These are phyloP conservation scores for Poliocrania exsul DNA, from an alignment of 2,797 vertebrate genomes.

Conservation along the genomic window DNA sequence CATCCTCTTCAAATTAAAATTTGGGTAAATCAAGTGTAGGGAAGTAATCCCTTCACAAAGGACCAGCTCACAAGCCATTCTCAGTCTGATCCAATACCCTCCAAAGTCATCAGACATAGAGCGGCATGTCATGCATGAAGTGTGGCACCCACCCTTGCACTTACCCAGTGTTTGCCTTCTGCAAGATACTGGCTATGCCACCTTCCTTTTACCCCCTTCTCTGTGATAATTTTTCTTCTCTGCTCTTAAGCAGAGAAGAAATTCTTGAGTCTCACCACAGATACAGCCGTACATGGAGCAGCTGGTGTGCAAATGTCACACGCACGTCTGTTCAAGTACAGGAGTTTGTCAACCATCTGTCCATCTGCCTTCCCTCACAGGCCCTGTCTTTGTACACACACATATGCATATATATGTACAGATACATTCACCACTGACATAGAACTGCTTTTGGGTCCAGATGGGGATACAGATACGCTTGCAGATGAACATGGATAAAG, in stretches of 20 bases:
- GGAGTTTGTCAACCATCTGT: background rate
- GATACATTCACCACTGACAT: background rate
- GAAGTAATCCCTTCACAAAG: background rate
- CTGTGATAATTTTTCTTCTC: background rate
- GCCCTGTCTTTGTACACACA: background rate
- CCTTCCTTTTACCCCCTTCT: background rate
- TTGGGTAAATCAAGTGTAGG: background rate
- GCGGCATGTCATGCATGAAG: fast-evolving
- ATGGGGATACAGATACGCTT: background rate
- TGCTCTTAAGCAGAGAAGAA: background rate
- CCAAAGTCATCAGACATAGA: background rate
- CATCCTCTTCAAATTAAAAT: background rate
- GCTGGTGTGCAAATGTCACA: slow-evolving; percentile 24
- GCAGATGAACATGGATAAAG: background rate
- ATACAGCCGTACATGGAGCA: background rate
- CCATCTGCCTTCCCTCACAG: background rate
- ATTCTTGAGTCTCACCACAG: background rate
- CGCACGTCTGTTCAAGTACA: background rate
- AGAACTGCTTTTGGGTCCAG: background rate
- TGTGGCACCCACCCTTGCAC: fast-evolving
- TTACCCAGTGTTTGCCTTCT: background rate
- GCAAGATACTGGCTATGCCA: background rate
- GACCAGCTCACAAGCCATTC: background rate
- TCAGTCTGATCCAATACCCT: background rate
- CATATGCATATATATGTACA: fast-evolving